Evolutionary conservation across 1,140 invertebrate genomes (phyloP).

Genomic region (Cephus cinctus): DNA sequence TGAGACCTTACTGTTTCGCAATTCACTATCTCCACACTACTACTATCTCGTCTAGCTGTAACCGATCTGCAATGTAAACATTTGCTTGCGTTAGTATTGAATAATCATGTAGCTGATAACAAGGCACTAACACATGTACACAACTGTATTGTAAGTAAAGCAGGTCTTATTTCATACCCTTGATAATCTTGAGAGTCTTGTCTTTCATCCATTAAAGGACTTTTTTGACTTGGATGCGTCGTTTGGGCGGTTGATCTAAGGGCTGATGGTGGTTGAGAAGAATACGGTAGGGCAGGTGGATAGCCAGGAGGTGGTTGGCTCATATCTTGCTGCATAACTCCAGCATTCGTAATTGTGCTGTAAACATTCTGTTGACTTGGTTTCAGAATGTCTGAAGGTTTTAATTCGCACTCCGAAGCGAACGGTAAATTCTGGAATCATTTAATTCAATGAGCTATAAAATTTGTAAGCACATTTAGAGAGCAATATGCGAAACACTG

Average conservation of each 20-base stretch:
- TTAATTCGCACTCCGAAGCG: constrained; percentile 68
- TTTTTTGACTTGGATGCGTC: constrained; percentile 41
- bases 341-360: constrained; percentile 37
- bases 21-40: constrained; percentile 55
- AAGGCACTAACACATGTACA: too few species aligned
- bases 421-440: constrained; percentile 63
- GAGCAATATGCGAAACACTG: constrained; percentile 34
- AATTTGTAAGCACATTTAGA: constrained; percentile 2
- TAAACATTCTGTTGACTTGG: constrained; percentile 42
- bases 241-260: constrained; percentile 36
- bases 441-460: constrained; percentile 29
- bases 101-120: too few species aligned
- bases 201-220: constrained; percentile 46
- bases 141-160: too few species aligned
- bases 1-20: constrained; percentile 48
- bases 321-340: constrained; percentile 55
- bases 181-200: constrained; percentile 23
- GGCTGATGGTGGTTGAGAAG: constrained; percentile 37
- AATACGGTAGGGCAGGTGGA: constrained; percentile 47
- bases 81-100: background rate
- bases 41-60: constrained; percentile 44
- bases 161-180: too few species aligned
- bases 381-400: constrained; percentile 55
- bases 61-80: constrained; percentile 9
- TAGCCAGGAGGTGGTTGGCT: constrained; percentile 61